Percentiles rank a stretch among this genome's conserved stretches.
Evolutionary conservation across 2,797 vertebrate genomes (phyloP).

Genomic region (Gila robusta): DNA sequence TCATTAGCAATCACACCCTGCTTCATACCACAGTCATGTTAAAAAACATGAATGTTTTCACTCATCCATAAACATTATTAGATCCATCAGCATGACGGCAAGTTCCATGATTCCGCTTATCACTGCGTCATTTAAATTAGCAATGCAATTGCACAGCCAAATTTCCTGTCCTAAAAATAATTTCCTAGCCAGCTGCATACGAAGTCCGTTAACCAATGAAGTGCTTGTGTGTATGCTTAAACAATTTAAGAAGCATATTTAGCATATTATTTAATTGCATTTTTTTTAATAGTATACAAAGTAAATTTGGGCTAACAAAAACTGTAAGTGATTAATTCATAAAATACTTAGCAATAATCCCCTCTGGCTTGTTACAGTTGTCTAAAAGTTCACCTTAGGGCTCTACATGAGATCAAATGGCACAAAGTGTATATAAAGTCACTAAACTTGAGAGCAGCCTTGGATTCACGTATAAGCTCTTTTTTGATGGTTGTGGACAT

Average conservation of each 20-base stretch:
- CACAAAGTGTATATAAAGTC: not conserved
- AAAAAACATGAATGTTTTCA: too few species aligned
- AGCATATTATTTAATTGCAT: too few species aligned
- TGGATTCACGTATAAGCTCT: not conserved
- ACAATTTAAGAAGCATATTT: not conserved
- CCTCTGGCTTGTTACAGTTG: not conserved
- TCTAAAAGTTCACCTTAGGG: not conserved
- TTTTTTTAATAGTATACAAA: too few species aligned
- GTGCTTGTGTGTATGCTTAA: not conserved
- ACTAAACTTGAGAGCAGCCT: not conserved
- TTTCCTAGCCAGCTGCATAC: not conserved
- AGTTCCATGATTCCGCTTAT: too few species aligned
- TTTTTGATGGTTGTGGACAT: constrained; percentile 14
- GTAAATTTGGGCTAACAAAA: not conserved
- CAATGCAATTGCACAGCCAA: not conserved
- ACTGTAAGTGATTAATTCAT: not conserved
- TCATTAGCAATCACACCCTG: too few species aligned
- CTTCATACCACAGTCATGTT: too few species aligned
- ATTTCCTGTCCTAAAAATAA: not conserved
- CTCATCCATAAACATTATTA: too few species aligned
- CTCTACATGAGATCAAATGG: not conserved
- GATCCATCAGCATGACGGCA: too few species aligned
- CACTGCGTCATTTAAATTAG: not conserved
- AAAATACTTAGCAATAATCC: not conserved
- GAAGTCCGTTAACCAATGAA: not conserved